Base-by-base conservation (phyloP, 2,113 vertebrate genomes). In the Ptilonorhynchus violaceus region DNA sequence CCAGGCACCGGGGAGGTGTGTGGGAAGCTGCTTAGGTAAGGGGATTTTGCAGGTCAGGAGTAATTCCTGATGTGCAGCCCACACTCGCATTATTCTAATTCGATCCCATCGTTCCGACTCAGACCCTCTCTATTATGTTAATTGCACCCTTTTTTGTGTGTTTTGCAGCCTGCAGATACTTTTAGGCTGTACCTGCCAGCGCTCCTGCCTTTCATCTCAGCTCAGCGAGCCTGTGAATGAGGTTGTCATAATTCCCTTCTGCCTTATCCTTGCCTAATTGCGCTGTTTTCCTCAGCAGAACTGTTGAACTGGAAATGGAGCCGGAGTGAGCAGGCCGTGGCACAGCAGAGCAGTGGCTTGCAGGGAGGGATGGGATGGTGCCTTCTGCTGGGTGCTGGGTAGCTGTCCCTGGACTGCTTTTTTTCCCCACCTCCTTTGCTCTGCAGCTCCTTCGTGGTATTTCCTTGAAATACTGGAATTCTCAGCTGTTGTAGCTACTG, bases 11-110 rank as follows among this genome's bases (percentile, higher is more conserved):
- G 4, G 77, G 55, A 62, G 42, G 10, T 13, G 33, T 9, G 78
- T 47, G 80, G 89, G 89, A 92, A 85, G 85, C 92, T 86, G 27
- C 95, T 95, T 93, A 88, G 88, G 82, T 92, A 92, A 94, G 91
- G 84, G 86, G 95, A 92, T 95, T 96, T 93, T 91, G 46, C 60
- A 88, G 69, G 62, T 88, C 72, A 90, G 76, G 56, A 93, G 85
- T 72, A 74, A 82, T 92, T 94, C 95, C 93, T 72, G 85, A 89
- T 88, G 72, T 50, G 62, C 86, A 87, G 86, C 92, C 93, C 66
- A 85, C 86, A 89, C 66, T 95, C 82, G 88, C 39, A 31, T 94
- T 95, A 91, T 82, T 93, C 92, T 91, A 63, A 84, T 92, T 80
- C 23, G 56, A 94, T 91, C 73, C 80, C 76, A 30, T 88, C 67